Conservation (phyloP, 1,140 invertebrate genomes). For the Gonioctena quinquepunctata region DNA sequence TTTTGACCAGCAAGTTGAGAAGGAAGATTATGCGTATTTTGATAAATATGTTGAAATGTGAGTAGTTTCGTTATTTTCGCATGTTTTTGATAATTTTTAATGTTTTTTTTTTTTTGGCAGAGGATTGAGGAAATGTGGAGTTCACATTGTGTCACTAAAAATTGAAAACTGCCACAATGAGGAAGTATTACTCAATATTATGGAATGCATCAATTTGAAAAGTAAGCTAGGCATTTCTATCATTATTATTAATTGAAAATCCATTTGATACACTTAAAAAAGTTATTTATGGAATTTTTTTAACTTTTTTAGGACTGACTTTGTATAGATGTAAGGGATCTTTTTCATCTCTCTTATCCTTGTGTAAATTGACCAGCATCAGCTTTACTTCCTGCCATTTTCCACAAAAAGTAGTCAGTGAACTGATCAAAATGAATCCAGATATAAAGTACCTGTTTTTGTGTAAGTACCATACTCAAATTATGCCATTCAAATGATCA, state of each 20-base stretch:
- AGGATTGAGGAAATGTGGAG: slow-evolving; percentile 35
- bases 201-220: slow-evolving; percentile 30
- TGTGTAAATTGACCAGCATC: slow-evolving; percentile 28
- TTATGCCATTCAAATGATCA: too few species aligned
- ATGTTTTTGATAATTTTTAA: not conserved
- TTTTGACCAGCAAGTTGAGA: slow-evolving; percentile 28
- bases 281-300: too few species aligned
- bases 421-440: slow-evolving; percentile 31
- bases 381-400: slow-evolving; percentile 32
- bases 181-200: slow-evolving; percentile 27
- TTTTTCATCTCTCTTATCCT: slow-evolving; percentile 28
- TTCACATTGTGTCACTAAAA: slow-evolving; percentile 28
- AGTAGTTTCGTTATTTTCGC: not conserved
- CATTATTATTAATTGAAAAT: too few species aligned
- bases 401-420: slow-evolving; percentile 30
- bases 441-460: slow-evolving; percentile 27
- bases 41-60: slow-evolving; percentile 31
- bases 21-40: slow-evolving; percentile 33
- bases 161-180: slow-evolving; percentile 39
- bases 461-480: slow-evolving; percentile 34
- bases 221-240: too few species aligned
- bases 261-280: too few species aligned
- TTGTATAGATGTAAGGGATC: slow-evolving; percentile 35
- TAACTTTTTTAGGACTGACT: slow-evolving; percentile 27
- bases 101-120: slow-evolving; percentile 12